phyloP scores from a whole-genome alignment of 2,113 vertebrate genomes.

The Meles meles region DNA sequence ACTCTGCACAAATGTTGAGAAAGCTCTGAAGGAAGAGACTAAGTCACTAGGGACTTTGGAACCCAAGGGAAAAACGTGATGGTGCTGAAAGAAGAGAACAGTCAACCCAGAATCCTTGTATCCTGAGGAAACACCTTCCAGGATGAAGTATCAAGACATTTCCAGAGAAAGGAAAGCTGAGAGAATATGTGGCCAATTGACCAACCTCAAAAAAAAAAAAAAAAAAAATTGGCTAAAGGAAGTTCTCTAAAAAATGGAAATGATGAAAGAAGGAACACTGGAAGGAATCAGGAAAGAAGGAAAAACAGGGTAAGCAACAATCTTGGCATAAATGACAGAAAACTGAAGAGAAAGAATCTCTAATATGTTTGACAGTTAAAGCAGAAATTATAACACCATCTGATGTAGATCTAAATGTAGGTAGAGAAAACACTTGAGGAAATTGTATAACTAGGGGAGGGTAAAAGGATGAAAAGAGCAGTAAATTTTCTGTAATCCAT shows the following conservation, averaged over 20 bases:
- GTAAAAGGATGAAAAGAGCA: background rate
- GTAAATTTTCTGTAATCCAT: background rate
- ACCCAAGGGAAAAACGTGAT: background rate
- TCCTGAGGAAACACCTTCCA: background rate
- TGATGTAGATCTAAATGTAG: background rate
- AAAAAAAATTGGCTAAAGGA: background rate
- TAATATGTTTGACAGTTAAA: background rate
- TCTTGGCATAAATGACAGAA: background rate
- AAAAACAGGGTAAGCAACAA: background rate
- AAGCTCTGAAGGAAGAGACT: background rate
- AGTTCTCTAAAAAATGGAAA: background rate
- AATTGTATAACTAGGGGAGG: background rate
- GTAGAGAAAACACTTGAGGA: background rate
- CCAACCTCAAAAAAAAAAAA: background rate
- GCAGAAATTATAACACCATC: background rate
- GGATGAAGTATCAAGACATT: background rate
- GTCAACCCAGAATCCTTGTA: background rate
- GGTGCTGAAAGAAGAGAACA: background rate
- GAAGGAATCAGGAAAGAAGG: background rate
- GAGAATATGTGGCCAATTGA: background rate
- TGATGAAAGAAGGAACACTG: background rate
- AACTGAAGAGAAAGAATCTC: background rate
- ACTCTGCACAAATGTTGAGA: background rate
- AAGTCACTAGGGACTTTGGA: background rate
- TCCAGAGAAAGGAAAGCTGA: background rate